Conservation (phyloP, 2,797 vertebrate species). For the Danio jaintianensis region DNA sequence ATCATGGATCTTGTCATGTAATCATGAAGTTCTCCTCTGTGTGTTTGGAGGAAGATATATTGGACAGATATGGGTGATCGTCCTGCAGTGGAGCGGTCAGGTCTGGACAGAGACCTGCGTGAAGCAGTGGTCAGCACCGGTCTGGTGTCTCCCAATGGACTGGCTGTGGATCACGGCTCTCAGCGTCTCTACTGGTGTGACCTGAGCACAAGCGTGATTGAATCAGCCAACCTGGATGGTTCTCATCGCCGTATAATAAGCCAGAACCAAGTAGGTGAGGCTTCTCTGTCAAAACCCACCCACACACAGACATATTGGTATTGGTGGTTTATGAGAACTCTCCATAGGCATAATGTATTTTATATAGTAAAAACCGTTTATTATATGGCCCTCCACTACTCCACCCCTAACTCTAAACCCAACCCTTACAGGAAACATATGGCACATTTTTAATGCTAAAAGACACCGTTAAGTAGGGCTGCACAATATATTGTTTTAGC, state of each 20-base stretch:
- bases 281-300: constrained; percentile 67
- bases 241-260: constrained; percentile 83
- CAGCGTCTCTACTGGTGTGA: constrained; percentile 93
- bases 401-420: too few species aligned
- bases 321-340: too few species aligned
- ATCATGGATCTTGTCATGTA: neutral
- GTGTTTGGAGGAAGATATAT: constrained; percentile 88
- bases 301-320: too few species aligned
- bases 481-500: too few species aligned
- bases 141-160: constrained; percentile 86
- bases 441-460: too few species aligned
- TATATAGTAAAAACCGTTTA: too few species aligned
- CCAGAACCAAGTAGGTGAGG: constrained; percentile 97
- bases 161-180: constrained; percentile 85
- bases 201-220: constrained; percentile 79
- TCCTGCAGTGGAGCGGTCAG: constrained; percentile 85
- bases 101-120: constrained; percentile 81
- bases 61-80: constrained; percentile 87
- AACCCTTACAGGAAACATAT: too few species aligned
- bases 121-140: constrained; percentile 75
- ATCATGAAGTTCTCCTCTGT: constrained; percentile 52
- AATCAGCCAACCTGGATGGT: constrained; percentile 87
- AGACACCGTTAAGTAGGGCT: too few species aligned
- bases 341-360: too few species aligned
- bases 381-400: too few species aligned